Evolutionary conservation across 2,888 invertebrate species (phyloP).

Genomic region (Plagodis pulveraria): DNA sequence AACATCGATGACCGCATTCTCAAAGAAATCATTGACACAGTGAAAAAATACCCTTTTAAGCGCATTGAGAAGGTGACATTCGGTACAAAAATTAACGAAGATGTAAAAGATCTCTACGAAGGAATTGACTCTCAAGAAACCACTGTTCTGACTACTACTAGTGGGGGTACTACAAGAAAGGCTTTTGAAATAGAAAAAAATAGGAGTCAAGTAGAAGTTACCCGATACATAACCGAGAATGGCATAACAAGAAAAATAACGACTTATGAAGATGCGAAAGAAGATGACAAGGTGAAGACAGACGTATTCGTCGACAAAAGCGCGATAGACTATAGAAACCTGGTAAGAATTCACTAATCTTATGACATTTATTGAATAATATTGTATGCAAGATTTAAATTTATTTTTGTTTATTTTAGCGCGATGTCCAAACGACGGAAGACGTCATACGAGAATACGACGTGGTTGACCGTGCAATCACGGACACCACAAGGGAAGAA

Average conservation of each 20-base stretch:
- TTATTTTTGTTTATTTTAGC: constrained; percentile 55
- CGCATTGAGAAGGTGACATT: constrained; percentile 82
- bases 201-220: constrained; percentile 80
- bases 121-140: constrained; percentile 74
- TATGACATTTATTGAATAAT: neutral
- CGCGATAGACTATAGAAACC: constrained; percentile 80
- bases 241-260: constrained; percentile 78
- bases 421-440: constrained; percentile 80
- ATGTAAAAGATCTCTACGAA: constrained; percentile 83
- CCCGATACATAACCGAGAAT: constrained; percentile 77
- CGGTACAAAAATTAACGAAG: constrained; percentile 84
- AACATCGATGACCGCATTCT: constrained; percentile 76
- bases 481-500: constrained; percentile 74
- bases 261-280: constrained; percentile 81
- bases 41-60: constrained; percentile 80
- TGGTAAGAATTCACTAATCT: constrained; percentile 60
- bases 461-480: constrained; percentile 80
- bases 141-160: constrained; percentile 64
- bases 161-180: constrained; percentile 71
- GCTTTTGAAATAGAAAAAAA: constrained; percentile 78
- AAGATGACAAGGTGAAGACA: constrained; percentile 78
- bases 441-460: constrained; percentile 77
- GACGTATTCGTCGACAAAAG: constrained; percentile 82
- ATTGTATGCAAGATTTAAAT: neutral
- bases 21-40: constrained; percentile 79